Percentiles rank a stretch among this genome's conserved stretches.
These are phyloP conservation scores for Pycnomerus fuliginosus DNA, from an alignment of 2,888 invertebrate species.

Conservation along the genomic window DNA sequence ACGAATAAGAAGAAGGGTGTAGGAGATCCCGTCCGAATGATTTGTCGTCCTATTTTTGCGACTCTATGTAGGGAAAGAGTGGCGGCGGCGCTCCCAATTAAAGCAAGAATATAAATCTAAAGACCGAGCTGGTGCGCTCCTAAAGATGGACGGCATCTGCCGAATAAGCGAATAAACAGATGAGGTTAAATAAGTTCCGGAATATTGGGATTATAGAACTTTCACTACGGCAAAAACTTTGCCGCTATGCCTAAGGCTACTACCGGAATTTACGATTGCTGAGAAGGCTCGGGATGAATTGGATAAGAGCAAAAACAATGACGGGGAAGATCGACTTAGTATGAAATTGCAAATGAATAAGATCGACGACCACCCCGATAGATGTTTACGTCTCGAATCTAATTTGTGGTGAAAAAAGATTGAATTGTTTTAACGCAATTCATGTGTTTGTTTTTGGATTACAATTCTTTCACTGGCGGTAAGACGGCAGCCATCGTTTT, in stretches of 20 bases:
- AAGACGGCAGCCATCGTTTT: too few species aligned
- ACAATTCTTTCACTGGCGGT: too few species aligned
- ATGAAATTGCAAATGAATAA: slow-evolving; percentile 30
- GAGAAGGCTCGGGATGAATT: slow-evolving; percentile 30
- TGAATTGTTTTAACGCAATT: too few species aligned
- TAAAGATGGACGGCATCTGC: slow-evolving; percentile 46
- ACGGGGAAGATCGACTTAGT: slow-evolving; percentile 42
- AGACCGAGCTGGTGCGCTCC: slow-evolving; percentile 39
- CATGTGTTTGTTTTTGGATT: too few species aligned
- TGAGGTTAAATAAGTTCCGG: slow-evolving; percentile 44
- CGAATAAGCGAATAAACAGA: slow-evolving; percentile 46
- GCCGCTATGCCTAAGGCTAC: slow-evolving; percentile 28
- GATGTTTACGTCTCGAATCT: neutral
- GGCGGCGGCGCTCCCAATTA: slow-evolving; percentile 48
- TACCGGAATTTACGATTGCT: slow-evolving; percentile 34
- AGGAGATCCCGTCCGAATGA: slow-evolving; percentile 46
- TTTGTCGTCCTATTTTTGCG: slow-evolving; percentile 53
- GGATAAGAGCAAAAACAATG: slow-evolving; percentile 42
- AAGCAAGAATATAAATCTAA: slow-evolving; percentile 47
- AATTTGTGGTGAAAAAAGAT: too few species aligned
- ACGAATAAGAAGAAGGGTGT: slow-evolving; percentile 46
- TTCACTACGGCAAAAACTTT: slow-evolving; percentile 38
- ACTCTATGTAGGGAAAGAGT: slow-evolving; percentile 38
- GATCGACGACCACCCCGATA: neutral
- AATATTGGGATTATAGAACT: slow-evolving; percentile 41